These are phyloP conservation scores for Aphis craccivora DNA, from an alignment of 1,140 invertebrate species.

Conservation along the genomic window DNA sequence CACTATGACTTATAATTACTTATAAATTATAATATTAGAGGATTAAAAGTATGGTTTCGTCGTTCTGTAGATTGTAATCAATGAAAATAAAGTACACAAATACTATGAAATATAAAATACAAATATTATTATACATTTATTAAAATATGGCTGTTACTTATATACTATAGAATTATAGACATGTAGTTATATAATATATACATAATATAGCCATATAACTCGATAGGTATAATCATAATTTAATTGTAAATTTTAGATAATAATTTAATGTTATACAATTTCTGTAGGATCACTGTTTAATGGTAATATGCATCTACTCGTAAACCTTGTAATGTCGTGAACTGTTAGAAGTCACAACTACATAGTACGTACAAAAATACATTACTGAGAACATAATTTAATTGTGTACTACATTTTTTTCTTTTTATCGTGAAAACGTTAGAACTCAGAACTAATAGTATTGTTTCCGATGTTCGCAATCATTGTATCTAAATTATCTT, in stretches of 20 bases:
- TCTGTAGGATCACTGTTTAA: background rate
- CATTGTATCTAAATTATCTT: background rate
- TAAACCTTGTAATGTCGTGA: background rate
- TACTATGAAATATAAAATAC: background rate
- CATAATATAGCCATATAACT: no score
- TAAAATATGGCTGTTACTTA: background rate
- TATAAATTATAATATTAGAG: no score
- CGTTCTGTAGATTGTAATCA: background rate
- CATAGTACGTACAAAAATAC: background rate
- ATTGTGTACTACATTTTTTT: background rate
- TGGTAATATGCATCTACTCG: background rate
- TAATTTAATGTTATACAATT: background rate
- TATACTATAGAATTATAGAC: background rate
- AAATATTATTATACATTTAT: background rate
- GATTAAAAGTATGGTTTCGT: background rate
- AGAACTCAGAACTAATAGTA: background rate
- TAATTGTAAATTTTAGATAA: background rate
- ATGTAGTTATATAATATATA: no score
- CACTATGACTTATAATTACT: no score
- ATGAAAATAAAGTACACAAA: background rate
- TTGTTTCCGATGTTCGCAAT: background rate
- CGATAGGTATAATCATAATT: background rate
- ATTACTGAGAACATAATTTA: background rate
- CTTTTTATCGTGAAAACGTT: background rate
- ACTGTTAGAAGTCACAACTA: background rate